These are phyloP conservation scores for Dexiosoma caninum DNA, from an alignment of 2,888 invertebrate species.

Conservation along the genomic window DNA sequence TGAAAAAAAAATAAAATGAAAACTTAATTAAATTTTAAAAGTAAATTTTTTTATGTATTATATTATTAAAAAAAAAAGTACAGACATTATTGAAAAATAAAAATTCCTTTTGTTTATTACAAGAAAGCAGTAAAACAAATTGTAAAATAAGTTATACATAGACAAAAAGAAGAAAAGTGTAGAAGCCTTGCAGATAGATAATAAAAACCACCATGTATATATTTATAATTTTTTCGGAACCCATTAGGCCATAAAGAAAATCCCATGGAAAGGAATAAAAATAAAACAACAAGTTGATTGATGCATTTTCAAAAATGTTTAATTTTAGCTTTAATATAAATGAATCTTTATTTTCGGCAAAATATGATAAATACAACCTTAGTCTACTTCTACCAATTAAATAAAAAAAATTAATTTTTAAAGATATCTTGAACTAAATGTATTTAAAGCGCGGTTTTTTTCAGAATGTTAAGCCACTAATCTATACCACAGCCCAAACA, in stretches of 20 bases:
- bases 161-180: conserved; percentile 41
- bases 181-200: conserved; percentile 42
- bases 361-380: background rate
- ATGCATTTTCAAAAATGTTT: conserved; percentile 9
- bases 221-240: conserved; percentile 57
- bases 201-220: conserved; percentile 68
- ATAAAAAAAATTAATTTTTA: conserved; percentile 13
- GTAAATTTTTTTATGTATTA: conserved; percentile 57
- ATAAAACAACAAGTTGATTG: conserved; percentile 50
- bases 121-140: conserved; percentile 53
- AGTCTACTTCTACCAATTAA: background rate
- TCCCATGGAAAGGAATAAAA: background rate
- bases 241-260: conserved; percentile 1
- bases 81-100: conserved; percentile 52
- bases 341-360: background rate
- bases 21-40: conserved; percentile 60
- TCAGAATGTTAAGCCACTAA: conserved; percentile 4
- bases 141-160: conserved; percentile 51
- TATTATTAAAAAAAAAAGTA: conserved; percentile 37
- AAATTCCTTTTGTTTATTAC: conserved; percentile 33
- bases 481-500: background rate
- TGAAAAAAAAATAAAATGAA: conserved; percentile 27
- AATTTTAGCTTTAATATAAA: conserved; percentile 11
- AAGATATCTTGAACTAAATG: conserved; percentile 12
- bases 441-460: conserved; percentile 9